Base-by-base conservation (phyloP, 2,113 vertebrate genomes). In the Mesoclemmys tuberculata region DNA sequence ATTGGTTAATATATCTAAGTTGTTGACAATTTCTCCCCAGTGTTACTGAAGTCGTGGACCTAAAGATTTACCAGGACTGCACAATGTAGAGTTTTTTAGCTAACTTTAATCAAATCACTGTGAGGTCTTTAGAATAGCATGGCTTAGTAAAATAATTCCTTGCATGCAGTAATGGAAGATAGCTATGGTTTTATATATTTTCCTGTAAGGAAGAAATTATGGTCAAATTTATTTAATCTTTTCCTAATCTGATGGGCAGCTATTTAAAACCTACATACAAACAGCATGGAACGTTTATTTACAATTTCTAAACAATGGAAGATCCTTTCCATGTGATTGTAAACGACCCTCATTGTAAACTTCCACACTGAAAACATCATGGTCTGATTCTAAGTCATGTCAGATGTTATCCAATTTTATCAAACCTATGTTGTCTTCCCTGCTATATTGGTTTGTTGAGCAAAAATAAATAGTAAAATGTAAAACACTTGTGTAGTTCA, bases 291-390 rank as follows among this genome's bases (percentile, higher is more conserved):
- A 8, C 92, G 74, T 81, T 3, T 2, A 13, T 84, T 94, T 81
- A 18, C 31, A 19, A 35, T 54, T 92, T 88, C 80, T 89, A 88
- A 96, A 89, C 68, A 90, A 80, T 2, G 44, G 49, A 90, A 83
- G 19, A 19, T 29, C 46, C 79, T 74, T 22, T 91, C 80, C 0
- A 13, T 85, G 35, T 77, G 93, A 94, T 19, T 56, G 38, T 80
- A 92, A 92, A 88, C 51, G 3, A 0, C 27, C n/a, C 55, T 41
- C 85, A 31, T 2, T 5, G 92, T 68, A 41, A 61, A 54, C 54
- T 71, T 71, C n/a, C n/a, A 38, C 9, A 38, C 10, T 82, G 82
- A 54, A 92, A 94, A 80, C 24, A 10, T 1, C 2, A 3, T 16
- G 22, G 3, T 92, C 88, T 64, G 71, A 58, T 75, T 82, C 54